phyloP scores from a whole-genome alignment of 1,140 invertebrate species.

The Dreissena polymorpha region DNA sequence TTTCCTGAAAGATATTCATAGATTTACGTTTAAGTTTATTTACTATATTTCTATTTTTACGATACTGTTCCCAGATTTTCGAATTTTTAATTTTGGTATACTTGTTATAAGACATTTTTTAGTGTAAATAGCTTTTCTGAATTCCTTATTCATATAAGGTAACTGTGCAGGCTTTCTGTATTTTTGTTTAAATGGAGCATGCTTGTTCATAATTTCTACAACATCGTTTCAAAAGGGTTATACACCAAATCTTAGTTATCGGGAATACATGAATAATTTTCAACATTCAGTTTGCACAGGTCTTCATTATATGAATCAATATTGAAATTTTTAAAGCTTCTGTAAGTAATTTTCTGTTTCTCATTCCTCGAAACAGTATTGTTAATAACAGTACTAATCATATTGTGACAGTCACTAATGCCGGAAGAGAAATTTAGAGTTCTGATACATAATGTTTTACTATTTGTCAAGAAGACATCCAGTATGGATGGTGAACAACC shows the following conservation, averaged over 20 bases:
- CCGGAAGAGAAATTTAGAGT: slow-evolving; percentile 27
- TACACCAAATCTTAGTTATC: not conserved
- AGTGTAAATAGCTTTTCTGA: slow-evolving; percentile 5
- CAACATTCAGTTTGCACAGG: not conserved
- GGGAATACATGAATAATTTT: not conserved
- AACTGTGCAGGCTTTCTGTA: not conserved
- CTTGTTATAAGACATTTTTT: not conserved
- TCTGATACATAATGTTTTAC: slow-evolving; percentile 1
- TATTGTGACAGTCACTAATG: slow-evolving; percentile 40
- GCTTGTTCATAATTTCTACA: not conserved
- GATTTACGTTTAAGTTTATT: slow-evolving; percentile 41
- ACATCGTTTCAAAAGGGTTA: not conserved
- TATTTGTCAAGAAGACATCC: slow-evolving; percentile 39
- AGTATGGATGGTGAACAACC: slow-evolving; percentile 34
- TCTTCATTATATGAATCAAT: slow-evolving; percentile 5
- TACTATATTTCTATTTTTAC: not conserved
- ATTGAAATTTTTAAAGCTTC: not conserved
- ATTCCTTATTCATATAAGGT: not conserved
- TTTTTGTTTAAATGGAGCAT: not conserved
- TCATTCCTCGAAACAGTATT: not conserved
- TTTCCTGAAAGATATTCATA: slow-evolving; percentile 38
- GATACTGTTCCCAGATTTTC: not conserved
- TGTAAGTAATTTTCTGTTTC: not conserved
- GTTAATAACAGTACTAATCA: slow-evolving; percentile 22
- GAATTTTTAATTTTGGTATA: not conserved